A percentile compares a stretch with the other conserved stretches of the same genome.
Conservation (phyloP, 2,113 vertebrate genomes). For the Planiliza haematocheilus region DNA sequence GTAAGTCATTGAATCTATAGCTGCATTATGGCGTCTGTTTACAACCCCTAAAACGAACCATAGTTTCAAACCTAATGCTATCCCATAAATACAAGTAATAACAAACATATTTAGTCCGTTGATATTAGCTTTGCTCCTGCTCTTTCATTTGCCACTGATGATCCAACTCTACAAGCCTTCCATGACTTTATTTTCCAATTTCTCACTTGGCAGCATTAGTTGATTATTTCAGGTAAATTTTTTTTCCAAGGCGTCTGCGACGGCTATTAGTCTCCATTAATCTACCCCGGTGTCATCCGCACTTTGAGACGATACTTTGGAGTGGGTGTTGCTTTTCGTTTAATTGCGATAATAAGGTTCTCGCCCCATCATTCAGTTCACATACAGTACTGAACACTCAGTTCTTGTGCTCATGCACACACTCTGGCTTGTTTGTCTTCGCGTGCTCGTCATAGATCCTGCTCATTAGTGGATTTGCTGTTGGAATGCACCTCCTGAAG, state of each 20-base stretch:
- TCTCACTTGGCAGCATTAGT: slow-evolving; percentile 1
- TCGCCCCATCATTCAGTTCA: slow-evolving; percentile 39
- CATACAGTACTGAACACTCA: slow-evolving; percentile 24
- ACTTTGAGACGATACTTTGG: slow-evolving; percentile 38
- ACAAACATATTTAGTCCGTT: not conserved
- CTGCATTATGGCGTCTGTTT: not conserved
- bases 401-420: slow-evolving; percentile 4
- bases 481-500: slow-evolving; percentile 41
- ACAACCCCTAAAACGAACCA: not conserved
- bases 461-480: slow-evolving; percentile 53
- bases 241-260: slow-evolving; percentile 37
- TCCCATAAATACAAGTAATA: not conserved
- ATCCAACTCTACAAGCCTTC: slow-evolving; percentile 21
- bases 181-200: slow-evolving; percentile 8
- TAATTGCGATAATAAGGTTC: slow-evolving; percentile 70
- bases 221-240: slow-evolving; percentile 36
- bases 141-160: slow-evolving; percentile 2
- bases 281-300: slow-evolving; percentile 51
- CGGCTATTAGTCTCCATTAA: slow-evolving; percentile 59
- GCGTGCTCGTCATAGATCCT: slow-evolving; percentile 32
- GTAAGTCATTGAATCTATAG: slow-evolving; percentile 4
- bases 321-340: slow-evolving; percentile 55
- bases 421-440: slow-evolving; percentile 32
- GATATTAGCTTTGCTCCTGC: not conserved
- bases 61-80: not conserved